phyloP scores from a whole-genome alignment of 2,888 invertebrate genomes.

The Lepidochitona cinerea region DNA sequence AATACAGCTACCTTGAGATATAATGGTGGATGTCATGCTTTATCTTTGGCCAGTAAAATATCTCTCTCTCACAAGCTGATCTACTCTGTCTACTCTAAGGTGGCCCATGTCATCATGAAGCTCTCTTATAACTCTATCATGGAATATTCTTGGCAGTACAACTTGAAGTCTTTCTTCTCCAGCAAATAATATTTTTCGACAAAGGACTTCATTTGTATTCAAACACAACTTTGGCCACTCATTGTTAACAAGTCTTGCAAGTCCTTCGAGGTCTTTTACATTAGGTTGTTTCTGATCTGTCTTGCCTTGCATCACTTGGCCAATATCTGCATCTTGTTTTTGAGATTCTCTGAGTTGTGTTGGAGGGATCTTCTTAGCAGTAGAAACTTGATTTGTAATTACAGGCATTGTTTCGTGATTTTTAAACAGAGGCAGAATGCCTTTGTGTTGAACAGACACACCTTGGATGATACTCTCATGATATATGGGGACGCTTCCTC shows the following conservation, averaged over 20 bases:
- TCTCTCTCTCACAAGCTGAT: not conserved
- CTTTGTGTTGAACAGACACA: not conserved
- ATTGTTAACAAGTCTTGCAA: not conserved
- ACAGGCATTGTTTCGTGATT: not conserved
- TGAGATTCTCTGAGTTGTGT: not conserved
- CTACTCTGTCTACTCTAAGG: not conserved
- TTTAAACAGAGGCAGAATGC: not conserved
- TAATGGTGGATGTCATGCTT: not conserved
- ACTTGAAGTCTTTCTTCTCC: not conserved
- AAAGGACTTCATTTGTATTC: not conserved
- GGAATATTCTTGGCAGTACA: not conserved
- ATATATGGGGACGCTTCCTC: not conserved
- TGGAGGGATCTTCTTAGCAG: not conserved
- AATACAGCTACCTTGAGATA: not conserved
- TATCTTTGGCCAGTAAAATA: conserved; percentile 17
- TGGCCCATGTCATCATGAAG: conserved; percentile 8
- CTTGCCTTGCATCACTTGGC: not conserved
- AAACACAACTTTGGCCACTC: not conserved
- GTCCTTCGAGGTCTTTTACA: not conserved
- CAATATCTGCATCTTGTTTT: not conserved
- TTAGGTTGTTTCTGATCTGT: not conserved
- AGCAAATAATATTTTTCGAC: not conserved
- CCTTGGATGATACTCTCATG: not conserved
- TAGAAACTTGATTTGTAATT: not conserved
- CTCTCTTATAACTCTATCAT: not conserved